Conservation (phyloP, 2,797 vertebrate genomes). For the Triplophysa yarkandensis region DNA sequence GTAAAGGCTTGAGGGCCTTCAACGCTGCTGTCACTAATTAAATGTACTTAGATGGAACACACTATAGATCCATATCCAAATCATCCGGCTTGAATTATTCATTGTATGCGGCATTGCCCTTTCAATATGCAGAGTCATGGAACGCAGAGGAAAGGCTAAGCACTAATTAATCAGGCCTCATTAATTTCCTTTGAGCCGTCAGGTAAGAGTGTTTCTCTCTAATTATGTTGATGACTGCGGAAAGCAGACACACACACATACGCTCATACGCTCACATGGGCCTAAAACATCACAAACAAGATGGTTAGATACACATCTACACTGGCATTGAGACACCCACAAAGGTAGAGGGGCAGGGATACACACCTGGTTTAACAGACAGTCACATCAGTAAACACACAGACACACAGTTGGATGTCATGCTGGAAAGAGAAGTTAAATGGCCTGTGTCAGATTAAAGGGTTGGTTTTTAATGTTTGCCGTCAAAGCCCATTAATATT, state of each 20-base stretch:
- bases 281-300: slow-evolving; percentile 59
- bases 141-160: slow-evolving; percentile 72
- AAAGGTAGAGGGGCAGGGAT: slow-evolving; percentile 30
- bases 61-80: slow-evolving; percentile 48
- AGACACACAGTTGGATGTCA: slow-evolving; percentile 60
- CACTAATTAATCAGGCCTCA: slow-evolving; percentile 79
- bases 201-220: slow-evolving; percentile 76
- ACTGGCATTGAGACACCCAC: slow-evolving; percentile 21
- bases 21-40: slow-evolving; percentile 35
- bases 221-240: slow-evolving; percentile 75
- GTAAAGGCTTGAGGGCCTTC: slow-evolving; percentile 1
- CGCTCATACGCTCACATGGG: slow-evolving; percentile 33
- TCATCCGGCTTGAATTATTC: slow-evolving; percentile 44
- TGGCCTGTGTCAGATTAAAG: slow-evolving; percentile 74
- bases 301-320: slow-evolving; percentile 49
- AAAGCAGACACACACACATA: slow-evolving; percentile 47
- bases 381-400: slow-evolving; percentile 49
- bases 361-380: slow-evolving; percentile 46
- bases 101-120: slow-evolving; percentile 55
- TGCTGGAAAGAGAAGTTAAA: slow-evolving; percentile 71
- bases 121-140: slow-evolving; percentile 77
- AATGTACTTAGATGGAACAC: slow-evolving; percentile 40
- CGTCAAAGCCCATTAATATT: slow-evolving; percentile 80
- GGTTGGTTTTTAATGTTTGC: slow-evolving; percentile 73
- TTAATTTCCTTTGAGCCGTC: slow-evolving; percentile 81